Percentiles rank a stretch among this genome's conserved stretches.
These are phyloP conservation scores for Enteromius radiatus DNA, from an alignment of 2,797 vertebrate genomes.

Conservation along the genomic window DNA sequence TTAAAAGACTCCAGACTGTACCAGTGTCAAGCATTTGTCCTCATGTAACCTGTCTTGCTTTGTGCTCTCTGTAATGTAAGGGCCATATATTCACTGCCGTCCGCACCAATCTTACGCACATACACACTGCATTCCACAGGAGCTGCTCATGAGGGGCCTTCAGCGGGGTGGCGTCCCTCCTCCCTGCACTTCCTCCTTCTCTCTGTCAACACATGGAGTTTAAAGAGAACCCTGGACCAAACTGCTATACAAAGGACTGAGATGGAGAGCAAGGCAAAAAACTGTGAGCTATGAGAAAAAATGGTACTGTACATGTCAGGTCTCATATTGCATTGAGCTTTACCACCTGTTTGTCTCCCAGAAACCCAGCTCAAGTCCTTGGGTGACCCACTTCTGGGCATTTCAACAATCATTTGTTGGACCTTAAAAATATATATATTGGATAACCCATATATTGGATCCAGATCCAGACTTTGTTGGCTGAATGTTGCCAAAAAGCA, in stretches of 20 bases:
- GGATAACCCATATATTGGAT: slow-evolving; percentile 25
- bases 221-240: slow-evolving; percentile 57
- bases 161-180: slow-evolving; percentile 33
- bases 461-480: slow-evolving; percentile 35
- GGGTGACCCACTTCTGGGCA: slow-evolving; percentile 45
- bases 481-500: slow-evolving; percentile 26
- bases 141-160: slow-evolving; percentile 57
- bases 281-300: slow-evolving; percentile 64
- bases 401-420: slow-evolving; percentile 28
- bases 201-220: slow-evolving; percentile 57
- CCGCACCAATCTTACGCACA: slow-evolving; percentile 69
- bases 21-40: slow-evolving; percentile 67
- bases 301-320: slow-evolving; percentile 32
- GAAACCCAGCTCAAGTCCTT: slow-evolving; percentile 37
- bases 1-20: slow-evolving; percentile 25
- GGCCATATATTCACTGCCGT: slow-evolving; percentile 75
- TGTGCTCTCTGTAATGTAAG: slow-evolving; percentile 73
- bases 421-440: slow-evolving; percentile 37
- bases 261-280: slow-evolving; percentile 6
- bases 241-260: slow-evolving; percentile 38
- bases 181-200: slow-evolving; percentile 43
- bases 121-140: slow-evolving; percentile 57
- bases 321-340: slow-evolving; percentile 43
- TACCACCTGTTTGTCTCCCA: slow-evolving; percentile 51
- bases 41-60: slow-evolving; percentile 66